Evolutionary conservation across 2,113 vertebrate genomes (phyloP).

Genomic region (Corvus cornix): DNA sequence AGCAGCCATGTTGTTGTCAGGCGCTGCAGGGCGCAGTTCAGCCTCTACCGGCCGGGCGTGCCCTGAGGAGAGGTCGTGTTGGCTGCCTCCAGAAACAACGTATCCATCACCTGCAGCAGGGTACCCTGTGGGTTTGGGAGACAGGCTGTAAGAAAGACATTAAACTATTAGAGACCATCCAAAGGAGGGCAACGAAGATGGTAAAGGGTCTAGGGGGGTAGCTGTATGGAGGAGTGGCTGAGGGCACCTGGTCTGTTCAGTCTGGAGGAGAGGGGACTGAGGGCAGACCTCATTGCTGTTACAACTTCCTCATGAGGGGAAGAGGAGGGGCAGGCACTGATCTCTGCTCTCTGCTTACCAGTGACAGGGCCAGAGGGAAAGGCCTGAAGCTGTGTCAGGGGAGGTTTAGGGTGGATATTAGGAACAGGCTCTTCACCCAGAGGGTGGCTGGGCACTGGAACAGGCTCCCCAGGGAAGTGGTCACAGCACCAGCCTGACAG

Average conservation of each 20-base stretch:
- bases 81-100: background rate
- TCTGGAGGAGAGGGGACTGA: background rate
- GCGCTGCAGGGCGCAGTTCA: accelerated
- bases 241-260: too few species aligned
- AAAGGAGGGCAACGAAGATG: too few species aligned
- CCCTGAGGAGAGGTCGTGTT: background rate
- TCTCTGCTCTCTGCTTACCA: accelerated
- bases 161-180: background rate
- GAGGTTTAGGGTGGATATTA: accelerated
- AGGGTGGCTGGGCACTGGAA: background rate
- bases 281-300: accelerated
- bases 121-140: too few species aligned
- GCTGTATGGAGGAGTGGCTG: accelerated
- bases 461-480: background rate
- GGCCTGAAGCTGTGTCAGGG: background rate
- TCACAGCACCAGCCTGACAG: background rate
- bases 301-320: accelerated
- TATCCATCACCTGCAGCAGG: background rate
- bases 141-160: accelerated
- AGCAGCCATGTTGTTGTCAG: background rate
- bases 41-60: background rate
- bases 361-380: accelerated
- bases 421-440: background rate
- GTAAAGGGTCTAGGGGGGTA: background rate
- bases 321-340: background rate